Conservation (phyloP, 2,113 vertebrate species). For the Lutjanus erythropterus region DNA sequence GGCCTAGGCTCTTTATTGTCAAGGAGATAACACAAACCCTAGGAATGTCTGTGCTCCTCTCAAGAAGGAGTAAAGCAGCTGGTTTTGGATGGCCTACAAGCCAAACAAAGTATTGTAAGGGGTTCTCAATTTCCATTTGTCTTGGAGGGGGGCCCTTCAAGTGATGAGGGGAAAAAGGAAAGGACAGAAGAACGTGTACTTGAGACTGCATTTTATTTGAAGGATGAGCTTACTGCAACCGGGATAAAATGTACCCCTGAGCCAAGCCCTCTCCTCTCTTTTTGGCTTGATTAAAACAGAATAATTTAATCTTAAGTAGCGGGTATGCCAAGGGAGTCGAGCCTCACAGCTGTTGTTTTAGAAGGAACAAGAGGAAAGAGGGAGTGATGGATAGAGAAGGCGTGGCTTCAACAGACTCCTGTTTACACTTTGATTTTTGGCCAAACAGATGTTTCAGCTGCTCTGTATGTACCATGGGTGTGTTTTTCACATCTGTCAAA, state of each 20-base stretch:
- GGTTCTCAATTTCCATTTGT: constrained; percentile 29
- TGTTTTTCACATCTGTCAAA: constrained; percentile 11
- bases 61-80: constrained; percentile 39
- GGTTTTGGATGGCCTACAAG: constrained; percentile 56
- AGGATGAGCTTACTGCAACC: neutral
- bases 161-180: neutral
- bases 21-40: constrained; percentile 50
- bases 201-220: constrained; percentile 10
- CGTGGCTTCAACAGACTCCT: constrained; percentile 22
- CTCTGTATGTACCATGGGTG: neutral
- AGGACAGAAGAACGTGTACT: constrained; percentile 3
- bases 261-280: neutral
- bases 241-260: neutral
- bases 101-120: constrained; percentile 63
- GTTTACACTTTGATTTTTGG: constrained; percentile 37
- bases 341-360: constrained; percentile 4
- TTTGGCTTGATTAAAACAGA: constrained; percentile 38
- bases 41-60: constrained; percentile 53
- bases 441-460: constrained; percentile 42
- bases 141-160: constrained; percentile 30
- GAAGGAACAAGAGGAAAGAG: neutral
- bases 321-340: neutral
- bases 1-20: constrained; percentile 45
- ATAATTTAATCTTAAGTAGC: constrained; percentile 17
- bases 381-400: constrained; percentile 12